Evolutionary conservation across 2,888 invertebrate species (phyloP), one percentile per base, ranked within the genome.

Genomic region (Trissolcus brochymenae): DNA sequence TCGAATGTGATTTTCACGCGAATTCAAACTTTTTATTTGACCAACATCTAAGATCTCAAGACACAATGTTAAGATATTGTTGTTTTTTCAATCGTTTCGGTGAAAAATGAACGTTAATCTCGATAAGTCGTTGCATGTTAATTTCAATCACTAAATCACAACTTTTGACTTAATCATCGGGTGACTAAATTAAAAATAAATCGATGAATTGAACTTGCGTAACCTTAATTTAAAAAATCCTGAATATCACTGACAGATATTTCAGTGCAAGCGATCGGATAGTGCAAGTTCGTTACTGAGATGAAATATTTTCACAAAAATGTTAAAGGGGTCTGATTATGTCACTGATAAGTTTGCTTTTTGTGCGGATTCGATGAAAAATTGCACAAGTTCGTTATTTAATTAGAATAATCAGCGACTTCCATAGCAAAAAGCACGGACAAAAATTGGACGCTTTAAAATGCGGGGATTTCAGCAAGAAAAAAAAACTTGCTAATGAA

Each of bases 151-250:
- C 54, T 25, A n/a, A 54, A 29, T 54, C 4, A 54, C 25, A 25
- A 54, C 25, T 25, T 54, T 21, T 25, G 25, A 25, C 29, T n/a
- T n/a, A 29, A 29, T 55, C 55, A 55, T 55, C 55, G 40, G 29
- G 6, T 25, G 35, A n/a, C 19, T 17, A 25, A 59, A 46, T 25
- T 46, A 59, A 59, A 59, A 29, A 29, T 55, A 14, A 35, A 60
- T 29, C 0, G 29, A 6, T 49, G 29, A 60, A 60, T 60, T 60
- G 49, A 60, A 29, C 60, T 60, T 49, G 60, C 60, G 9, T 60
- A 60, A 60, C 60, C 49, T 60, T 49, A 11, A 11, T 35, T 9
- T 11, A 29, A 60, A 60, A 60, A 60, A 59, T 59, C 17, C n/a
- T 3, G n/a, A 21, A 25, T 57, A 35, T 57, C 60, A 29, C 49